Conservation (phyloP, 1,140 invertebrate species). For the Drosophila obscura region DNA sequence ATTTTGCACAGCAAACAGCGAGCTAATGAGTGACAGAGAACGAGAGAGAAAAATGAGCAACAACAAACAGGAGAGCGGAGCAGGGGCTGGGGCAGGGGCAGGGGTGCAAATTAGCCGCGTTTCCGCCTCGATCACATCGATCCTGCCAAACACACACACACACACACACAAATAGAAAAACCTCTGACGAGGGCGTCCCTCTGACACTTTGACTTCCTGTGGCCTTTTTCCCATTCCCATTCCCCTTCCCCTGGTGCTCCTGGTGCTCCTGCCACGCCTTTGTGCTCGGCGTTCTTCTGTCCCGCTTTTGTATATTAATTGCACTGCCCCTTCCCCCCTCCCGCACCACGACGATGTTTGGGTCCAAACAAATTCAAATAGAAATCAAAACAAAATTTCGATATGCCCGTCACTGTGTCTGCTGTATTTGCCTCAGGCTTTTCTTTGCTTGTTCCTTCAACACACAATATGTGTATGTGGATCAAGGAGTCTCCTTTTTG, state of each 20-base stretch:
- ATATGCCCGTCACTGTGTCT: constrained; percentile 45
- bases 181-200: constrained; percentile 18
- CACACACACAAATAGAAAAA: constrained; percentile 23
- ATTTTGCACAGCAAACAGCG: constrained; percentile 57
- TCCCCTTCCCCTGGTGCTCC: neutral
- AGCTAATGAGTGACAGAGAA: neutral
- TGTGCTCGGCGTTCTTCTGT: neutral
- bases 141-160: constrained; percentile 27
- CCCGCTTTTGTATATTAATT: constrained; percentile 40
- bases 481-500: constrained; percentile 43
- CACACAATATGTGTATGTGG: neutral
- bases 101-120: constrained; percentile 77
- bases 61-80: neutral
- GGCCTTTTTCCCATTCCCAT: constrained; percentile 53
- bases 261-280: no score
- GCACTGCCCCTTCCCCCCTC: constrained; percentile 38
- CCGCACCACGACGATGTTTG: constrained; percentile 35
- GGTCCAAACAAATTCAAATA: constrained; percentile 61
- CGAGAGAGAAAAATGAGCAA: constrained; percentile 34
- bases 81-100: constrained; percentile 19
- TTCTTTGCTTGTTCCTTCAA: constrained; percentile 15
- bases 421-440: neutral
- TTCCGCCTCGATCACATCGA: constrained; percentile 66
- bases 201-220: constrained; percentile 81
- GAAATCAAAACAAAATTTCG: constrained; percentile 78